phyloP scores from a whole-genome alignment of 2,797 vertebrate genomes.

The Liasis olivaceus region DNA sequence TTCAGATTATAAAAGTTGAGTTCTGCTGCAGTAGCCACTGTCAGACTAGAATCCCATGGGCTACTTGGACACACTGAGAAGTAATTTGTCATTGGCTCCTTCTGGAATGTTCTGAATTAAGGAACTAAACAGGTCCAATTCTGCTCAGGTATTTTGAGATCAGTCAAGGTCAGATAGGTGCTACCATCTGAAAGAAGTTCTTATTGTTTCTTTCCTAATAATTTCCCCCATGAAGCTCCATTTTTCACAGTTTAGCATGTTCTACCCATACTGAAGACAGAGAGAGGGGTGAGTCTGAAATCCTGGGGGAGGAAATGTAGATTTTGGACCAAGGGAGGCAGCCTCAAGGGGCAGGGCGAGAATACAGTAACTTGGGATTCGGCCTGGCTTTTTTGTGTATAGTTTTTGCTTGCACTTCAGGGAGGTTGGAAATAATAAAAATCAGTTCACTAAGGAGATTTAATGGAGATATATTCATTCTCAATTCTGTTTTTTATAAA shows the following conservation, averaged over 20 bases:
- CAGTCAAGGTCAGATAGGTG: not conserved
- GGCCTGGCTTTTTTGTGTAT: not conserved
- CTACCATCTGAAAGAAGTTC: not conserved
- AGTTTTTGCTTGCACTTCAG: not conserved
- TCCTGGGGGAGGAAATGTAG: not conserved
- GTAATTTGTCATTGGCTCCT: not conserved
- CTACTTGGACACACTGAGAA: not conserved
- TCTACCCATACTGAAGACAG: not conserved
- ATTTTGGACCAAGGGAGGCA: not conserved
- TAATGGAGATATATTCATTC: not conserved
- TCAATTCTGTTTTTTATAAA: not conserved
- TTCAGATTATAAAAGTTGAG: not conserved
- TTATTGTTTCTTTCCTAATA: not conserved
- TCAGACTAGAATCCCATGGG: not conserved
- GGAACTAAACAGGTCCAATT: not conserved
- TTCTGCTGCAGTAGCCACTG: not conserved
- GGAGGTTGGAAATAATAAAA: not conserved
- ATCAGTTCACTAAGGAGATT: not conserved
- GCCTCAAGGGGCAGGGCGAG: not conserved
- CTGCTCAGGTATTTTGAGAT: not conserved
- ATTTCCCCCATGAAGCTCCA: not conserved
- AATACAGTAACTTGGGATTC: not conserved
- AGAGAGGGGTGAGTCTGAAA: not conserved
- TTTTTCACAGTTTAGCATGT: not conserved
- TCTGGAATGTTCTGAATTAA: not conserved